A percentile compares a stretch with the other conserved stretches of the same genome.
These are phyloP conservation scores for Ia io DNA, from an alignment of 2,113 vertebrate genomes.

Conservation along the genomic window DNA sequence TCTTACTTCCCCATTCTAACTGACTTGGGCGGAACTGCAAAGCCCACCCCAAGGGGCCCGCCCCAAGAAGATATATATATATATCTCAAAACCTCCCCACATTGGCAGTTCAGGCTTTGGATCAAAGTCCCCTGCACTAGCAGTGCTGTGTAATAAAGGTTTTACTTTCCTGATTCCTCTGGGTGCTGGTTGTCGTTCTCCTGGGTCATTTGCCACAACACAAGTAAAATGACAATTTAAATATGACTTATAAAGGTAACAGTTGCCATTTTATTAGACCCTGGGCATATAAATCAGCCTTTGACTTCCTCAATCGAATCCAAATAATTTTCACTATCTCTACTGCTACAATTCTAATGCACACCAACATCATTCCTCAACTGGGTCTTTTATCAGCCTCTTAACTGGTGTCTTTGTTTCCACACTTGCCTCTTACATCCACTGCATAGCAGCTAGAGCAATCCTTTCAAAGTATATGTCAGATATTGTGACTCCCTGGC, in stretches of 20 bases:
- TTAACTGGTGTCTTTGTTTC: neutral
- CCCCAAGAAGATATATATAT: too few species aligned
- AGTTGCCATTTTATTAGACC: neutral
- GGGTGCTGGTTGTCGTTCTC: too few species aligned
- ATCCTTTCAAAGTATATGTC: neutral
- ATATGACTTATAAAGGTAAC: neutral
- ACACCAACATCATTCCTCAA: neutral
- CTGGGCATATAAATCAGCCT: neutral
- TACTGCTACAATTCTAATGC: neutral
- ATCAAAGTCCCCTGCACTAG: too few species aligned
- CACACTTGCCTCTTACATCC: neutral
- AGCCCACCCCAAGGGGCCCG: too few species aligned
- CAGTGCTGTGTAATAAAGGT: too few species aligned
- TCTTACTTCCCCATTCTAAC: too few species aligned
- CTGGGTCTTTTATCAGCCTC: neutral
- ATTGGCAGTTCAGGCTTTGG: too few species aligned
- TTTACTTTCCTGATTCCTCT: too few species aligned
- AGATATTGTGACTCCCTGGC: neutral
- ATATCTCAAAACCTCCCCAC: too few species aligned
- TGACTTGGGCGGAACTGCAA: too few species aligned
- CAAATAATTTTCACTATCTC: neutral
- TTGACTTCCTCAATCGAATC: neutral
- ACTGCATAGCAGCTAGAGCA: neutral
- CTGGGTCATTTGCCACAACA: too few species aligned
- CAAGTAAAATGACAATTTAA: slow-evolving; percentile 34